Evolutionary conservation across 2,797 vertebrate genomes (phyloP).

Genomic region (Chelon labrosus): DNA sequence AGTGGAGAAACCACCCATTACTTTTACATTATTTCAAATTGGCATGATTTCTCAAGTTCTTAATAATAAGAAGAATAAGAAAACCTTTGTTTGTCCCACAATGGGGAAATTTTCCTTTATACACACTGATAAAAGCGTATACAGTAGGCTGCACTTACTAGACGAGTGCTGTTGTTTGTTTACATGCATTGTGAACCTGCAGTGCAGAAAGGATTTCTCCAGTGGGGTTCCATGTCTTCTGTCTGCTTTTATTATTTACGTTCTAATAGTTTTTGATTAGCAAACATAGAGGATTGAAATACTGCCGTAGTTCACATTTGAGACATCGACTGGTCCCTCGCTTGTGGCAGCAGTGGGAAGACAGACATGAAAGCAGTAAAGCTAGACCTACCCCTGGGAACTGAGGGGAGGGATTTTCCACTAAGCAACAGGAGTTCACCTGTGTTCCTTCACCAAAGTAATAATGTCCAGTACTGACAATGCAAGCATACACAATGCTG

Average conservation of each 20-base stretch:
- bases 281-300: not conserved
- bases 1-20: no score
- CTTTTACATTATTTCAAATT: no score
- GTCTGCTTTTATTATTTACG: slow-evolving; percentile 10
- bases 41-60: no score
- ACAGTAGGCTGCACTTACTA: no score
- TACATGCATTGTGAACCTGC: not conserved
- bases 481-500: slow-evolving; percentile 13
- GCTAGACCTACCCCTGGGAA: slow-evolving; percentile 36
- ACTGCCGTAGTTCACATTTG: slow-evolving; percentile 19
- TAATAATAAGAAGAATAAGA: no score
- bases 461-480: slow-evolving; percentile 45
- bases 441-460: slow-evolving; percentile 35
- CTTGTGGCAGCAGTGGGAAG: slow-evolving; percentile 34
- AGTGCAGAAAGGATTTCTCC: not conserved
- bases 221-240: not conserved
- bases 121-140: no score
- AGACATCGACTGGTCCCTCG: slow-evolving; percentile 17
- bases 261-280: slow-evolving; percentile 16
- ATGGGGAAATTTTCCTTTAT: no score
- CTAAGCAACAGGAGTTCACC: slow-evolving; percentile 57
- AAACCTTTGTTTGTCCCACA: no score
- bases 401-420: slow-evolving; percentile 50
- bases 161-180: not conserved
- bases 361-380: slow-evolving; percentile 40